Conservation (phyloP, 2,888 invertebrate species). For the Tenthredo mesomela region DNA sequence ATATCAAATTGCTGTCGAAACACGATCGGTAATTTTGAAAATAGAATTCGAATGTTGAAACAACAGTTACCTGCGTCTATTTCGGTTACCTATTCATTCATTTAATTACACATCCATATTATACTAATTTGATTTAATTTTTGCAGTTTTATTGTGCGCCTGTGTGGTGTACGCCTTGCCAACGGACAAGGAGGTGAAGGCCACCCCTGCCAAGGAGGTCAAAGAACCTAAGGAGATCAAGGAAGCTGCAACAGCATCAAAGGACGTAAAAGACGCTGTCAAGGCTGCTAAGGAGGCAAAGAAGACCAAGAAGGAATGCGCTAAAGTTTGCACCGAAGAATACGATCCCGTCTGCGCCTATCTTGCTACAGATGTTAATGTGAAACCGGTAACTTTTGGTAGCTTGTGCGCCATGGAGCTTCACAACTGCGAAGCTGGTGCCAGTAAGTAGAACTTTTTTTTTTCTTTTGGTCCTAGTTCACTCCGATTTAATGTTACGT, state of each 20-base stretch:
- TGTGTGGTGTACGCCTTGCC: conserved; percentile 57
- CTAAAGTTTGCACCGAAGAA: conserved; percentile 70
- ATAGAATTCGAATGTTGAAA: neutral
- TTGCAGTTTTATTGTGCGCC: conserved; percentile 62
- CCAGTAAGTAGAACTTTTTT: conserved; percentile 79
- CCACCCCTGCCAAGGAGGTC: conserved; percentile 60
- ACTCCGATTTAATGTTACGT: neutral
- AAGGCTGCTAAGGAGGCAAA: conserved; percentile 83
- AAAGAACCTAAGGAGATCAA: conserved; percentile 65
- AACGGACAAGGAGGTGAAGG: conserved; percentile 57
- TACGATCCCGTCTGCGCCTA: conserved; percentile 84
- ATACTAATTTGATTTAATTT: neutral
- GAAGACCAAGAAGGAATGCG: conserved; percentile 82
- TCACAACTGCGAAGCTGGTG: conserved; percentile 84
- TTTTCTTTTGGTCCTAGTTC: neutral
- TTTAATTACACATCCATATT: neutral
- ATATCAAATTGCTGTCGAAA: neutral
- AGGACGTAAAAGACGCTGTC: conserved; percentile 71
- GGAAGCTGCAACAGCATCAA: conserved; percentile 66
- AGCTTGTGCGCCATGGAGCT: conserved; percentile 83
- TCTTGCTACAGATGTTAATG: conserved; percentile 79
- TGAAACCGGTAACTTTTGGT: conserved; percentile 81
- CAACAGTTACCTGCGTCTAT: neutral
- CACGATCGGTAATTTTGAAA: neutral
- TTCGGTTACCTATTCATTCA: neutral